phyloP scores from a whole-genome alignment of 1,140 invertebrate species.

The Sitobion miscanthi region DNA sequence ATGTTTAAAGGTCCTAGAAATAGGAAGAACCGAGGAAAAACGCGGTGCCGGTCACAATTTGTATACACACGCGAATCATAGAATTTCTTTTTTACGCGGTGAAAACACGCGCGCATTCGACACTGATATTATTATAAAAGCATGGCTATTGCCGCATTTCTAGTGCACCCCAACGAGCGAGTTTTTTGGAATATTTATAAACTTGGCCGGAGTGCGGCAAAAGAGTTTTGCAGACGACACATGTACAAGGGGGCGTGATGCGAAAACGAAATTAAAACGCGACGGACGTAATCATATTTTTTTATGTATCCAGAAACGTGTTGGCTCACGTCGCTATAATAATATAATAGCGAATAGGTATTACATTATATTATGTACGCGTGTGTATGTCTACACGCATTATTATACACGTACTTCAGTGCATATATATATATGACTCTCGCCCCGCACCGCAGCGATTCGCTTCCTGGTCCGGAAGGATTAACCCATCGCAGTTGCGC shows the following conservation, averaged over 20 bases:
- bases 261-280: neutral
- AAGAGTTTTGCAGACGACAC: neutral
- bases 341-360: neutral
- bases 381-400: neutral
- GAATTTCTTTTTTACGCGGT: neutral
- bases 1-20: no score
- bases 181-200: neutral
- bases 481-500: constrained; percentile 21
- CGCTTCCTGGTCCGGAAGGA: constrained; percentile 38
- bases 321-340: neutral
- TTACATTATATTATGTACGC: neutral
- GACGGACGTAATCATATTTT: neutral
- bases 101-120: neutral
- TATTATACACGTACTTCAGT: neutral
- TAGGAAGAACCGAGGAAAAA: no score
- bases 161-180: neutral
- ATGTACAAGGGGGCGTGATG: no score
- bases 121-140: no score
- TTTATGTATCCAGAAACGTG: neutral
- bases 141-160: neutral
- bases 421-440: neutral
- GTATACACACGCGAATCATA: neutral
- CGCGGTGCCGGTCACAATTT: no score
- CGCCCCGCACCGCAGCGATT: neutral
- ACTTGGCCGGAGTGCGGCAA: neutral